A percentile compares a stretch with the other conserved stretches of the same genome.
Conservation (phyloP, 2,888 invertebrate species). For the Onthophagus sagittarius region DNA sequence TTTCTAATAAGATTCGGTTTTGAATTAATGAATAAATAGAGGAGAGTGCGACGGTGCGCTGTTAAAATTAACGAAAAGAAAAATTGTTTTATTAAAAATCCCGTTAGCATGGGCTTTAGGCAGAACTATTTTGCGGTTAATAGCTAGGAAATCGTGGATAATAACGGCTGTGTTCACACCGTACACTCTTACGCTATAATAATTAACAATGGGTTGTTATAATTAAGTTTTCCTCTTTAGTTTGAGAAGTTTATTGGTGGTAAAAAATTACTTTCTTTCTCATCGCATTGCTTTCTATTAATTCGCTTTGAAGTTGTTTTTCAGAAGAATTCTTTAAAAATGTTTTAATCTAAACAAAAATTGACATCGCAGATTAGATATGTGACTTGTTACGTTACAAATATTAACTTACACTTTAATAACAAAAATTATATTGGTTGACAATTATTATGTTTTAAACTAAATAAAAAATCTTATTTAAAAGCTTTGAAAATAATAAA, state of each 20-base stretch:
- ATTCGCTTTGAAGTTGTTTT: not conserved
- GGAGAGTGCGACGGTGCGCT: no score
- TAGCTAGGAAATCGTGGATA: not conserved
- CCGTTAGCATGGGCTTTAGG: not conserved
- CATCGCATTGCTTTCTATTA: not conserved
- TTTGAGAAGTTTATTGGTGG: not conserved
- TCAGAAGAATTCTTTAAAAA: not conserved
- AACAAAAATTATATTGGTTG: no score
- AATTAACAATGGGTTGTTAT: not conserved
- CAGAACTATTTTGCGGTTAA: not conserved
- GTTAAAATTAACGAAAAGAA: no score
- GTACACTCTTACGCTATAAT: not conserved
- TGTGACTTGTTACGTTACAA: no score
- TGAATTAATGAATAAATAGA: not conserved
- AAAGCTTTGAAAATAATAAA: no score
- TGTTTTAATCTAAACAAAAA: no score
- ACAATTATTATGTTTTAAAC: no score
- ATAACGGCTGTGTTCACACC: not conserved
- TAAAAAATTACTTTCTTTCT: not conserved
- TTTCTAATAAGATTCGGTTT: not conserved
- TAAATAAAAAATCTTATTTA: no score
- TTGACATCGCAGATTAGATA: no score
- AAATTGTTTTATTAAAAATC: not conserved
- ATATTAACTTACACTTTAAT: no score
- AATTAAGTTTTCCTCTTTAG: not conserved